Conservation (phyloP, 2,113 vertebrate genomes). For the Seriola dumerili region DNA sequence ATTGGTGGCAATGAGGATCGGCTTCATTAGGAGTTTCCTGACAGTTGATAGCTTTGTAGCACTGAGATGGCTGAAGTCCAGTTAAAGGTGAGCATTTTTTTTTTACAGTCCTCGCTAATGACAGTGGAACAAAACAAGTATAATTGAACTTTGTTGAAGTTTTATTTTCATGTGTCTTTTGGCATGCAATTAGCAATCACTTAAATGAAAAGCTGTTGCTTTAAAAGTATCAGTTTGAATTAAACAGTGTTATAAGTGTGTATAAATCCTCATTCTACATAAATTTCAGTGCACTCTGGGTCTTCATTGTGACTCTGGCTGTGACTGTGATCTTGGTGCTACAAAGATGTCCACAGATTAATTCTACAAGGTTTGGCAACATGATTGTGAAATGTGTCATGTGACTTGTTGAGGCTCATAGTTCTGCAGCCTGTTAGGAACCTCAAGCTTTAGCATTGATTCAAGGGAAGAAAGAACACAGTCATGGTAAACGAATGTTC, state of each 20-base stretch:
- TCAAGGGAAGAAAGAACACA: not conserved
- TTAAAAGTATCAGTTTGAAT: slow-evolving; percentile 1
- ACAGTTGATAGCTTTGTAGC: slow-evolving; percentile 30
- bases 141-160: not conserved
- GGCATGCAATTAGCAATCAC: not conserved
- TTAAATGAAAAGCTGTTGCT: slow-evolving; percentile 14
- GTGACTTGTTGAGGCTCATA: not conserved
- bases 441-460: not conserved
- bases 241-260: slow-evolving; percentile 4
- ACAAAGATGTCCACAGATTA: slow-evolving; percentile 5
- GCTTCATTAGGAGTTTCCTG: not conserved
- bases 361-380: not conserved
- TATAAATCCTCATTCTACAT: not conserved
- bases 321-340: not conserved
- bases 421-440: slow-evolving; percentile 6
- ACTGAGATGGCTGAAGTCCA: not conserved
- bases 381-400: not conserved
- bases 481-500: not conserved
- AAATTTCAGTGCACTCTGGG: not conserved
- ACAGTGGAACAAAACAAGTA: slow-evolving; percentile 9
- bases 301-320: not conserved
- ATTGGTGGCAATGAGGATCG: not conserved
- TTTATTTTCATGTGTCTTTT: not conserved
- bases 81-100: not conserved
- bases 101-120: not conserved